A percentile compares a stretch with the other conserved stretches of the same genome.
These are phyloP conservation scores for Rambutsinella grinnellia DNA, from an alignment of 2,888 invertebrate species.

Conservation along the genomic window DNA sequence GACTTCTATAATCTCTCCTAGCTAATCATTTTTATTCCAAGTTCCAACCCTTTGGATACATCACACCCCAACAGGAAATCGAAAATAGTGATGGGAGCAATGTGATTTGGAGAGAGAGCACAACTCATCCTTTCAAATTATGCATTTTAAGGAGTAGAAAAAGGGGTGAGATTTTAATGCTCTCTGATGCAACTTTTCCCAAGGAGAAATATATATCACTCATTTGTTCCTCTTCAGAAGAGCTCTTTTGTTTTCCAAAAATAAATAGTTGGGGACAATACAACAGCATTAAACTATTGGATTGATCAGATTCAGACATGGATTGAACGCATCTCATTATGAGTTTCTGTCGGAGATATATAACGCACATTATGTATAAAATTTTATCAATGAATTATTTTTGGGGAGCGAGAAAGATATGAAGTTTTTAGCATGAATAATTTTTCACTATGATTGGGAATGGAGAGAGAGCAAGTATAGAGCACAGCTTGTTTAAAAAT, in stretches of 20 bases:
- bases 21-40: constrained; percentile 44
- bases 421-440: constrained; percentile 19
- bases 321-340: constrained; percentile 48
- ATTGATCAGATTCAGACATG: neutral
- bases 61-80: constrained; percentile 43
- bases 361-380: too few species aligned
- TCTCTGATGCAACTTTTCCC: too few species aligned
- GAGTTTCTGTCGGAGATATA: constrained; percentile 33
- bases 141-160: too few species aligned
- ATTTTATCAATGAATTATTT: too few species aligned
- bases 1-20: constrained; percentile 57
- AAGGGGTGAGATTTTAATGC: too few species aligned
- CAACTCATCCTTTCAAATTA: neutral
- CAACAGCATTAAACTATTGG: too few species aligned
- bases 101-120: neutral
- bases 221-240: neutral
- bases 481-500: constrained; percentile 28
- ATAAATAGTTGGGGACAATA: too few species aligned
- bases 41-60: neutral
- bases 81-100: constrained; percentile 2
- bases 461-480: too few species aligned
- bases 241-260: constrained; percentile 34
- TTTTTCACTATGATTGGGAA: constrained; percentile 36
- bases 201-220: constrained; percentile 15
- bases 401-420: neutral